phyloP scores from a whole-genome alignment of 2,113 vertebrate species.

The Salvator merianae region DNA sequence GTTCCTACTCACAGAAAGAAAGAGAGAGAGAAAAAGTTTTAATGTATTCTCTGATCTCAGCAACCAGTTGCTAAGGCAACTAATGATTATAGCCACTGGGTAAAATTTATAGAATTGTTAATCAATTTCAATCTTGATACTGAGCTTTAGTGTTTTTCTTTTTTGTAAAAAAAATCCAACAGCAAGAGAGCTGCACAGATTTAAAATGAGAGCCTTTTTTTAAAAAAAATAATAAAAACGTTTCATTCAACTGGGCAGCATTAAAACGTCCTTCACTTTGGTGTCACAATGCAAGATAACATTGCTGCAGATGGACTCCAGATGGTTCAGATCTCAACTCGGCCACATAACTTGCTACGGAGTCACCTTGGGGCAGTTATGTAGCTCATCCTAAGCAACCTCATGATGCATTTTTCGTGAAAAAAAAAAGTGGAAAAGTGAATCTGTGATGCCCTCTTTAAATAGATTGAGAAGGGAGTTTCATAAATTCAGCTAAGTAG shows the following conservation, averaged over 20 bases:
- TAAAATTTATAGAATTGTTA: constrained; percentile 69
- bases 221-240: too few relatives aligned
- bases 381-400: neutral
- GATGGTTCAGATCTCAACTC: neutral
- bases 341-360: neutral
- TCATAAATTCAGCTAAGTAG: neutral
- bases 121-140: constrained; percentile 62
- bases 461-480: neutral
- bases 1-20: constrained; percentile 44
- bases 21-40: constrained; percentile 50
- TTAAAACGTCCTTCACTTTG: neutral
- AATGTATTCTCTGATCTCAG: constrained; percentile 63
- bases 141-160: constrained; percentile 34
- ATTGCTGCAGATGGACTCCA: neutral
- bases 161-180: constrained; percentile 6
- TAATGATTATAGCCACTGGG: constrained; percentile 56
- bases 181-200: neutral
- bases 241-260: neutral
- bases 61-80: constrained; percentile 68
- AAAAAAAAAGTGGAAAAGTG: neutral
- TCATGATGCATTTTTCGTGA: neutral
- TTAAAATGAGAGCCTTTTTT: neutral
- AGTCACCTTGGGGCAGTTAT: neutral
- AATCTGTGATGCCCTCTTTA: too few relatives aligned
- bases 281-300: neutral